Percentiles rank a stretch among this genome's conserved stretches.
Evolutionary conservation across 2,888 invertebrate genomes (phyloP).

Genomic region (Cancer borealis): DNA sequence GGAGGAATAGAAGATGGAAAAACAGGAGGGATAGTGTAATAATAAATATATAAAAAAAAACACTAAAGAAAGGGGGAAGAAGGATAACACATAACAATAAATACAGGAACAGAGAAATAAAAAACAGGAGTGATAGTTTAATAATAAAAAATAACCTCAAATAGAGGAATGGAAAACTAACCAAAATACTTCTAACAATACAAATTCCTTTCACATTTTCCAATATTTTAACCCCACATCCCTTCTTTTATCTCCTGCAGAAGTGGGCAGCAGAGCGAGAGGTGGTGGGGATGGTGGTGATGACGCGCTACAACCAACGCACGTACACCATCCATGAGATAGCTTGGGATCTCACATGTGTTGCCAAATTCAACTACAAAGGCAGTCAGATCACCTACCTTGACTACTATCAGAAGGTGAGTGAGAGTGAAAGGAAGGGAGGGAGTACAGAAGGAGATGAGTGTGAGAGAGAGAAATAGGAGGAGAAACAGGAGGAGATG

Average conservation of each 20-base stretch:
- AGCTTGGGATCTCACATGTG: conserved; percentile 80
- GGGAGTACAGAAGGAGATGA: not conserved
- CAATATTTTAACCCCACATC: not conserved
- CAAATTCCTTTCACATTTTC: not conserved
- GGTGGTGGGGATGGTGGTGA: conserved; percentile 74
- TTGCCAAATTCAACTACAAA: conserved; percentile 79
- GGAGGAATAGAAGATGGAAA: not conserved
- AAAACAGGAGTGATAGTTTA: too few species aligned
- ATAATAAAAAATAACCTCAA: too few species aligned
- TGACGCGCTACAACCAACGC: conserved; percentile 80
- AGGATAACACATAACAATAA: too few species aligned
- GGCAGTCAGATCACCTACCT: conserved; percentile 78
- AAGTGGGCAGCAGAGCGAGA: conserved; percentile 44
- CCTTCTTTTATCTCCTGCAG: not conserved
- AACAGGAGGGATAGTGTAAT: not conserved
- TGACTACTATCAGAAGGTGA: conserved; percentile 81
- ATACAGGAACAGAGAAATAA: too few species aligned
- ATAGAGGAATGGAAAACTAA: not conserved
- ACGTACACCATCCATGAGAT: conserved; percentile 82
- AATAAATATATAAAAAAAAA: not conserved
- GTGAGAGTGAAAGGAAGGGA: not conserved
- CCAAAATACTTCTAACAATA: not conserved
- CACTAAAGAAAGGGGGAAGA: too few species aligned
- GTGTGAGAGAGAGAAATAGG: too few species aligned
- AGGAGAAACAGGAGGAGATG: conserved; percentile 78